Conservation (phyloP, 2,797 vertebrate species). For the Cynopterus sphinx region DNA sequence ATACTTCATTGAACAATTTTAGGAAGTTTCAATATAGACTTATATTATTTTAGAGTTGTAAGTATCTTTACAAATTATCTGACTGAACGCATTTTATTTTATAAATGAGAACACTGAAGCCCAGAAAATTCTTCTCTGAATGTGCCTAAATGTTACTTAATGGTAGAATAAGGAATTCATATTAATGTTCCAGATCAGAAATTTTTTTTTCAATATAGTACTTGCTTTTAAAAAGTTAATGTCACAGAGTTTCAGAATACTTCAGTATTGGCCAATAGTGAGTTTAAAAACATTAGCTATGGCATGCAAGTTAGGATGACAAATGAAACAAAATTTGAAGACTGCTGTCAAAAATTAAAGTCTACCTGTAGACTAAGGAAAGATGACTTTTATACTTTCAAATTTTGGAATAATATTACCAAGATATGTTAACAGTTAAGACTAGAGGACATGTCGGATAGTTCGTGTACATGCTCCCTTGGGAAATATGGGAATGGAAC, state of each 20-base stretch:
- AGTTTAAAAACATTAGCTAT: neutral
- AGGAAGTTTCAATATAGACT: neutral
- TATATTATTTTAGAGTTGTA: neutral
- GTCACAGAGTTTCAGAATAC: neutral
- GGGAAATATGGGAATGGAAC: neutral
- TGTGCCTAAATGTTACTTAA: neutral
- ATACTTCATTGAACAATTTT: neutral
- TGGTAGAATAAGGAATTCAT: neutral
- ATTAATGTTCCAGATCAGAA: neutral
- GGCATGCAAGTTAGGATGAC: neutral
- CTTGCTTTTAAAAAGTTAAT: neutral
- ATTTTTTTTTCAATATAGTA: neutral
- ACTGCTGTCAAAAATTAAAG: neutral
- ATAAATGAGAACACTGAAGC: neutral
- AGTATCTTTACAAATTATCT: neutral
- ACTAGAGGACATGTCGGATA: neutral
- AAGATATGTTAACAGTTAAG: neutral
- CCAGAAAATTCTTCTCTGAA: neutral
- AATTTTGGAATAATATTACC: neutral
- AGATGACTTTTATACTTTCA: neutral
- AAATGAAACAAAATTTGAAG: neutral
- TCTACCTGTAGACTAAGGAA: neutral
- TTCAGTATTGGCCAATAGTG: neutral
- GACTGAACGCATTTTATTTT: neutral
- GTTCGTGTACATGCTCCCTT: too few relatives aligned